Evolutionary conservation across 2,113 vertebrate genomes (phyloP).

Genomic region (Herpetotheres cachinnans): DNA sequence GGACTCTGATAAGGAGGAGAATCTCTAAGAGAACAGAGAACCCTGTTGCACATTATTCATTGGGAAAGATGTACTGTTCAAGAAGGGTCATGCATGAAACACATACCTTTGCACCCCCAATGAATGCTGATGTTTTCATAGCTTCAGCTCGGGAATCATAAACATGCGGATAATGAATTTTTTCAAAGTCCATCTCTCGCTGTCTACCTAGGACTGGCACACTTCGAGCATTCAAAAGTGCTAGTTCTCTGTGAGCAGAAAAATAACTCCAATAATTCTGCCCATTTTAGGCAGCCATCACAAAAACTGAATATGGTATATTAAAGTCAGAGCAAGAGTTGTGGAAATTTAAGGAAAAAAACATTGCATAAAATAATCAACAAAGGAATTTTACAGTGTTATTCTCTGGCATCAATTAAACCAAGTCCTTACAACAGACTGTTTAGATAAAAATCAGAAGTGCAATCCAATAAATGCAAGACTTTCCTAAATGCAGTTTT

Average conservation of each 20-base stretch:
- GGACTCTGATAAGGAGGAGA: background rate
- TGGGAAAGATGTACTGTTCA: background rate
- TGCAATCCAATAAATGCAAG: background rate
- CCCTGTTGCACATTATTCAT: background rate
- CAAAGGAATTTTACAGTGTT: background rate
- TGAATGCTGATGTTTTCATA: conserved; percentile 88
- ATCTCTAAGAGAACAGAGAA: background rate
- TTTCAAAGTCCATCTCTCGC: conserved; percentile 77
- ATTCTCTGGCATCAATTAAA: background rate
- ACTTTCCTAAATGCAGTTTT: conserved; percentile 9
- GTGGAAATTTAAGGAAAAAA: background rate
- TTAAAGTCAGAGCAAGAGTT: background rate
- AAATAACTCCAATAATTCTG: background rate
- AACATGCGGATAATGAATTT: conserved; percentile 88
- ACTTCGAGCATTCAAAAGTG: conserved; percentile 83
- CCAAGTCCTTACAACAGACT: background rate
- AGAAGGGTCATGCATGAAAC: background rate
- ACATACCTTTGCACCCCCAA: conserved; percentile 92
- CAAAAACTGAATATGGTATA: background rate
- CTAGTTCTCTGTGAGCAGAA: conserved; percentile 83
- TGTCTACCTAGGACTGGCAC: conserved; percentile 82
- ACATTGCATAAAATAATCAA: background rate
- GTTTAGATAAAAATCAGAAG: background rate
- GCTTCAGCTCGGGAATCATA: conserved; percentile 92
- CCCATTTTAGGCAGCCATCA: background rate